Evolutionary conservation across 2,888 invertebrate genomes (phyloP).

Genomic region (Dastarcus helophoroides): DNA sequence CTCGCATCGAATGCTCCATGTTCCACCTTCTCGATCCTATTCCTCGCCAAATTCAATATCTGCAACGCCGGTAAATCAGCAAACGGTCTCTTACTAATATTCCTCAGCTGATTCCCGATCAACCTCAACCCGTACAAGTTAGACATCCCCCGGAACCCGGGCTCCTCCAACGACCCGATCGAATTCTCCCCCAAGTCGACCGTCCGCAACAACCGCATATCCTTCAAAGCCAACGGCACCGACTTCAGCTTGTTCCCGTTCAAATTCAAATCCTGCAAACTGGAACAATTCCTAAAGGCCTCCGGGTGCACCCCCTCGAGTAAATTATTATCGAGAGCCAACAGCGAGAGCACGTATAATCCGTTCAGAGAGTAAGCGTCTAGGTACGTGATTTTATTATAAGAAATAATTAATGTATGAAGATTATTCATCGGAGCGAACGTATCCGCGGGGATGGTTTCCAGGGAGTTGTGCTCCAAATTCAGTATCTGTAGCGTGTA

Average conservation of each 20-base stretch:
- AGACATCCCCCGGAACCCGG: slow-evolving; percentile 72
- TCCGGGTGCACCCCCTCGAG: slow-evolving; percentile 75
- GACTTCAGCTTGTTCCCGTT: slow-evolving; percentile 74
- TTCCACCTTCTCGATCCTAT: slow-evolving; percentile 67
- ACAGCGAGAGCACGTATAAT: slow-evolving; percentile 70
- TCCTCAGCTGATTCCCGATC: slow-evolving; percentile 78
- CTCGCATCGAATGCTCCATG: slow-evolving; percentile 71
- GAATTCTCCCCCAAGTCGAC: slow-evolving; percentile 87
- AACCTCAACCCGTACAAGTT: slow-evolving; percentile 79
- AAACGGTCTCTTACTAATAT: slow-evolving; percentile 69
- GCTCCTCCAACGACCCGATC: slow-evolving; percentile 68
- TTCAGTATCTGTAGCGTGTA: slow-evolving; percentile 79
- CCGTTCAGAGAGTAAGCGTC: slow-evolving; percentile 82
- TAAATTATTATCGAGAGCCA: slow-evolving; percentile 78
- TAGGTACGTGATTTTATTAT: slow-evolving; percentile 73
- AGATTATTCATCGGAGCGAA: slow-evolving; percentile 87
- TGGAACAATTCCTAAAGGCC: slow-evolving; percentile 83
- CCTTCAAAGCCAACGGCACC: slow-evolving; percentile 70
- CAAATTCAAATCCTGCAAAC: slow-evolving; percentile 79
- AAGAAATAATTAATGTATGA: slow-evolving; percentile 76
- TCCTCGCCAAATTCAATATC: slow-evolving; percentile 79
- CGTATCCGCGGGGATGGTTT: slow-evolving; percentile 74
- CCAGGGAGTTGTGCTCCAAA: slow-evolving; percentile 72
- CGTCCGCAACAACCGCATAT: slow-evolving; percentile 75
- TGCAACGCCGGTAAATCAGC: slow-evolving; percentile 69